Conservation (phyloP, 2,888 invertebrate genomes). For the Tetrapedia diversipes region DNA sequence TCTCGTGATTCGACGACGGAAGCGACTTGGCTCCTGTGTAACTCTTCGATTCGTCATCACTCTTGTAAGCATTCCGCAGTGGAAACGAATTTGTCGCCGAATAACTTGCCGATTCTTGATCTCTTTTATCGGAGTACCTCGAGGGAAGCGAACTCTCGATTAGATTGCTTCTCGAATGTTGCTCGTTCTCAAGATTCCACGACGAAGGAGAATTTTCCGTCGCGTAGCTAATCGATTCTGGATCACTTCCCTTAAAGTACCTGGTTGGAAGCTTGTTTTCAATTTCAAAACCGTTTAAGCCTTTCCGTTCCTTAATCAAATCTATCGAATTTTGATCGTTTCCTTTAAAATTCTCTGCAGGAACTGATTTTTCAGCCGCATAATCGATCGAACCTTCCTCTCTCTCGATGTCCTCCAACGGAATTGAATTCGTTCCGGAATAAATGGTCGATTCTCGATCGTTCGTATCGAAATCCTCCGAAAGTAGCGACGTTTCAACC, state of each 20-base stretch:
- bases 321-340: too few relatives aligned
- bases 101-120: not conserved
- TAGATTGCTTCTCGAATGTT: not conserved
- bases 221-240: not conserved
- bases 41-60: not conserved
- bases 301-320: not conserved
- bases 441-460: too few relatives aligned
- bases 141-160: not conserved
- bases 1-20: not conserved
- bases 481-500: too few relatives aligned
- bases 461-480: too few relatives aligned
- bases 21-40: not conserved
- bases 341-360: too few relatives aligned
- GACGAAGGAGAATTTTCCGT: not conserved
- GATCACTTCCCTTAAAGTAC: not conserved
- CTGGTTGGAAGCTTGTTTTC: not conserved
- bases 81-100: slow-evolving; percentile 12
- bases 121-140: not conserved
- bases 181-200: not conserved
- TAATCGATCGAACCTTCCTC: too few relatives aligned
- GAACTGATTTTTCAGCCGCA: too few relatives aligned
- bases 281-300: not conserved
- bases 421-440: too few relatives aligned
- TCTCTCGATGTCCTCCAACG: too few relatives aligned
- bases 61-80: not conserved